Evolutionary conservation across 1,140 invertebrate genomes (phyloP), one percentile per base, ranked within the genome.

Genomic region (Oryctes rhinoceros): DNA sequence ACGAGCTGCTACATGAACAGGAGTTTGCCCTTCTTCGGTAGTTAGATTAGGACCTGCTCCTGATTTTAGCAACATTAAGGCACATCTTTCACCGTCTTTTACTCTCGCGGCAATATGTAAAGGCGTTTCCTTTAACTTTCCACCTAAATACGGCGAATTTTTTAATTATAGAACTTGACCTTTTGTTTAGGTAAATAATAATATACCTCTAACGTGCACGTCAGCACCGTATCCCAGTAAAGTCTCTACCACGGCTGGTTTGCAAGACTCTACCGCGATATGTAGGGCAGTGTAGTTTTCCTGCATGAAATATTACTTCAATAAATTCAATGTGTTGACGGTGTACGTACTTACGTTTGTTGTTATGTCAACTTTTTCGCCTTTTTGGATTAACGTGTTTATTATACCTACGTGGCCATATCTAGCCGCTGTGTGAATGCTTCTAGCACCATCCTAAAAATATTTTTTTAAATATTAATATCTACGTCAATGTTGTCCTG

Each of bases 201-300:
- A n/a, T 15, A 47, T 85, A 88, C 93, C 98, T 88, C 96, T 93
- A 2, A 99, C 94, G 88, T 99, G 97, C 4, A 99, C 97, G 87
- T 98, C 95, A 4, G 98, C 98, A 39, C 98, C 98, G 87, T 95
- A 98, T 5, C 98, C 98, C 1, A 99, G 89, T 35, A 99, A 89
- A 0, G 97, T 98, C 89, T 99, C 98, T 15, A 99, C 98, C 5
- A 99, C 97, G 35, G 95, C 92, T 10, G 98, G 97, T 87, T 99
- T 98, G 79, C 96, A 95, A 49, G 95, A 96, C 88, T 99, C 96
- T 3, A 99, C 98, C n/a, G 98, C 98, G 83, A 99, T 96, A 86
- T 99, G 98, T 0, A 99, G 90, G n/a, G 98, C 97, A 24, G 98
- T 99, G 87, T 97, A 98, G 86, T 98, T 98, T 86, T 99, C 97